Percentiles rank a stretch among this genome's conserved stretches.
Conservation (phyloP, 2,797 vertebrate genomes). For the Morus bassanus region DNA sequence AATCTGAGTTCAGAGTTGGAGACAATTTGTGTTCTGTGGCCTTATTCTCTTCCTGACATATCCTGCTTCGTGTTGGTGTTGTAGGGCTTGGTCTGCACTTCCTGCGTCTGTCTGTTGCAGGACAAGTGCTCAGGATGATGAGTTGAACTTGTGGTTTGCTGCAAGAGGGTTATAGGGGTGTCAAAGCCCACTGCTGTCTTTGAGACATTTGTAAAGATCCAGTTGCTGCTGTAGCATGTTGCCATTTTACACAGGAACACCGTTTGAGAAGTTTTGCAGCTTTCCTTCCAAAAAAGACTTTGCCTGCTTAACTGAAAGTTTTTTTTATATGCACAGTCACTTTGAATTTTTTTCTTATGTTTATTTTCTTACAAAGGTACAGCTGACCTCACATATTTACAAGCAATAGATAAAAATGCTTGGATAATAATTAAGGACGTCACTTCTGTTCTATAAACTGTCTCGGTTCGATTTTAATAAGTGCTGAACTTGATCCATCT, state of each 20-base stretch:
- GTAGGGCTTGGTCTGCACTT: neutral
- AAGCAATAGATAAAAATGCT: neutral
- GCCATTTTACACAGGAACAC: neutral
- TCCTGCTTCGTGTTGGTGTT: neutral
- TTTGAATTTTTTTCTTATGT: neutral
- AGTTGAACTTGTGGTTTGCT: neutral
- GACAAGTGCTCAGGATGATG: neutral
- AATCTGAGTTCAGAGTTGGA: neutral
- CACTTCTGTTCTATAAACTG: neutral
- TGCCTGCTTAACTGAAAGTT: neutral
- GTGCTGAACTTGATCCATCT: neutral
- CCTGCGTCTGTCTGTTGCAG: neutral
- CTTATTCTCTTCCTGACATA: neutral
- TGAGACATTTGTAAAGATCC: neutral
- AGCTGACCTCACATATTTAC: neutral
- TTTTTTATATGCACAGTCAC: neutral
- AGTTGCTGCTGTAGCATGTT: neutral
- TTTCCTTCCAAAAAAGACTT: neutral
- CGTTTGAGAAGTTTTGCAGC: neutral
- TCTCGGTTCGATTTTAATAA: conserved; percentile 1
- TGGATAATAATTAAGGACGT: neutral
- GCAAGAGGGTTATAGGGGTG: neutral
- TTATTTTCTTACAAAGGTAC: neutral
- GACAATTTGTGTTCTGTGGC: neutral
- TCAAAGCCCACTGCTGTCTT: neutral